Conservation (phyloP, 64 coral and sea anemone genomes). For the Actinia equina region DNA sequence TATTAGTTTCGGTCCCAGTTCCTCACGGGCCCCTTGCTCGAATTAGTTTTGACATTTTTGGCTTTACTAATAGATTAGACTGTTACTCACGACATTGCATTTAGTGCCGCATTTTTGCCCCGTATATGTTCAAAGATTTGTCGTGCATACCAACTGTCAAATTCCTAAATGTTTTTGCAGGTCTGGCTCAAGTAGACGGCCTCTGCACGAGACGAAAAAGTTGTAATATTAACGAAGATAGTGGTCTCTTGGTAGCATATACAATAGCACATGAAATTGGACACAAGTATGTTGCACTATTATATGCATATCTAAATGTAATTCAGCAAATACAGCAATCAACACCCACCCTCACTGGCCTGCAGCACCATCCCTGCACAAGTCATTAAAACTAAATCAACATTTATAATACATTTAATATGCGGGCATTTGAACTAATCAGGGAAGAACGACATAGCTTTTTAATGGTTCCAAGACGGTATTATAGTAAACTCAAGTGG, state of each 20-base stretch:
- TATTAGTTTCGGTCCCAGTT: too few species aligned
- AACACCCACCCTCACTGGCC: not conserved
- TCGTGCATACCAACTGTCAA: too few species aligned
- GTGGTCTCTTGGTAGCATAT: conserved; percentile 72
- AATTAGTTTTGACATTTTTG: too few species aligned
- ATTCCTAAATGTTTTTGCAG: conserved; percentile 28
- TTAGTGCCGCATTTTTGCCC: too few species aligned
- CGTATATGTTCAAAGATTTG: too few species aligned
- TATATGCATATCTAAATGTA: not conserved
- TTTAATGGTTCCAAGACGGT: not conserved
- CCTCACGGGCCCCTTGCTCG: too few species aligned
- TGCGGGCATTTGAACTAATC: not conserved
- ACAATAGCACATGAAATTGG: conserved; percentile 96
- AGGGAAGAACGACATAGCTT: not conserved
- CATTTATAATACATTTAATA: not conserved
- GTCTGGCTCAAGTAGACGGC: conserved; percentile 86
- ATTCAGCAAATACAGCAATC: not conserved
- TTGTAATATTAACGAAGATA: conserved; percentile 96
- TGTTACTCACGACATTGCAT: too few species aligned
- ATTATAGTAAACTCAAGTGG: not conserved
- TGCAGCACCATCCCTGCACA: not conserved
- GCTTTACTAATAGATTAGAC: too few species aligned
- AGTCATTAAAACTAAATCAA: not conserved
- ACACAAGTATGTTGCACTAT: conserved; percentile 81
- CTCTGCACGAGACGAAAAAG: conserved; percentile 82